Evolutionary conservation across 2,888 invertebrate genomes (phyloP).

Genomic region (Oxyscelio sp.): DNA sequence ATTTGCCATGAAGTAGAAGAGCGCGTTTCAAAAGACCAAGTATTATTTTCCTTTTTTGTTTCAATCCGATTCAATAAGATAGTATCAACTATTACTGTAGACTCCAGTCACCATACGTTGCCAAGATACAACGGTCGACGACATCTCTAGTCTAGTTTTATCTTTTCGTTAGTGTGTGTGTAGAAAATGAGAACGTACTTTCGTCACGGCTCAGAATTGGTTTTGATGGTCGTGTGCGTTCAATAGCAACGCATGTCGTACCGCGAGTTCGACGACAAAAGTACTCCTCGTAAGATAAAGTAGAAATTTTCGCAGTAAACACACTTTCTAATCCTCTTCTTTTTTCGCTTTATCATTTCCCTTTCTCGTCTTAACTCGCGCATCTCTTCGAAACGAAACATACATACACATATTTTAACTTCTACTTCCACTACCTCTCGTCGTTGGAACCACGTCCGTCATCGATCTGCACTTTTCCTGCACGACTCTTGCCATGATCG

Average conservation of each 20-base stretch:
- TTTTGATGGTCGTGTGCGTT: no score
- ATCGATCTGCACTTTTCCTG: constrained; percentile 83
- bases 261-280: no score
- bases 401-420: constrained; percentile 82
- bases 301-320: constrained; percentile 72
- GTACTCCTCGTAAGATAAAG: constrained; percentile 49
- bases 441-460: constrained; percentile 85
- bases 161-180: constrained; percentile 73
- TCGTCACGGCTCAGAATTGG: constrained; percentile 66
- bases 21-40: neutral
- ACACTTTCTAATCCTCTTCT: constrained; percentile 86
- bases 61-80: constrained; percentile 27
- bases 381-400: constrained; percentile 80
- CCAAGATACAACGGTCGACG: constrained; percentile 40
- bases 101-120: constrained; percentile 46
- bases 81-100: constrained; percentile 27
- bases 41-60: constrained; percentile 32
- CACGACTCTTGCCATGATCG: constrained; percentile 78
- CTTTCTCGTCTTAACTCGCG: constrained; percentile 84
- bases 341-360: constrained; percentile 83
- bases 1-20: constrained; percentile 5
- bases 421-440: constrained; percentile 83
- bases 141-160: constrained; percentile 68
- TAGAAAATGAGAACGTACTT: constrained; percentile 79
- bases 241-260: no score